Percentiles rank a stretch among this genome's conserved stretches.
Conservation (phyloP, 2,888 invertebrate genomes). For the Patella pellucida region DNA sequence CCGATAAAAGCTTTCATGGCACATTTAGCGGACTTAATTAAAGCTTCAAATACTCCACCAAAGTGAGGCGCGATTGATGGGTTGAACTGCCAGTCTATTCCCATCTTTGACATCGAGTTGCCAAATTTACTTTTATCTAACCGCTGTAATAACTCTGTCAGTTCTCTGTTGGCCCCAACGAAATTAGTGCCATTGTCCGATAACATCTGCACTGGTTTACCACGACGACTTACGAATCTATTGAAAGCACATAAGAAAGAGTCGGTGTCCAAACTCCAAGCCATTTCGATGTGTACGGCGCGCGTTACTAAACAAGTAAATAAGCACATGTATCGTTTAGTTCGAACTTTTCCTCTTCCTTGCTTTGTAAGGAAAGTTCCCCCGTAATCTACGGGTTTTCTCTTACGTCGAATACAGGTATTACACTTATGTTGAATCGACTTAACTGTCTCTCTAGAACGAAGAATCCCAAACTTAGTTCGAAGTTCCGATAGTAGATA, state of each 20-base stretch:
- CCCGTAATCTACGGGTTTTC: constrained; percentile 37
- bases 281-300: constrained; percentile 25
- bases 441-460: constrained; percentile 31
- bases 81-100: constrained; percentile 35
- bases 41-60: constrained; percentile 36
- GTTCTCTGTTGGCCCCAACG: constrained; percentile 19
- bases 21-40: constrained; percentile 38
- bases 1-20: constrained; percentile 35
- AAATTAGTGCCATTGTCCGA: constrained; percentile 24
- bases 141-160: constrained; percentile 17
- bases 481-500: constrained; percentile 21
- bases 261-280: constrained; percentile 13
- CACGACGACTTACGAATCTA: constrained; percentile 16
- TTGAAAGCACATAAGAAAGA: constrained; percentile 23
- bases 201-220: constrained; percentile 18
- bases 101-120: constrained; percentile 16
- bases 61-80: constrained; percentile 40
- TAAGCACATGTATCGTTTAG: no score
- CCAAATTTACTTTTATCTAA: constrained; percentile 25
- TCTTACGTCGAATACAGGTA: constrained; percentile 20
- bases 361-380: constrained; percentile 34
- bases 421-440: constrained; percentile 19
- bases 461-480: constrained; percentile 29
- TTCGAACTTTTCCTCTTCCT: no score
- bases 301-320: constrained; percentile 25